phyloP scores from a whole-genome alignment of 2,113 vertebrate species.

The Sardina pilchardus region DNA sequence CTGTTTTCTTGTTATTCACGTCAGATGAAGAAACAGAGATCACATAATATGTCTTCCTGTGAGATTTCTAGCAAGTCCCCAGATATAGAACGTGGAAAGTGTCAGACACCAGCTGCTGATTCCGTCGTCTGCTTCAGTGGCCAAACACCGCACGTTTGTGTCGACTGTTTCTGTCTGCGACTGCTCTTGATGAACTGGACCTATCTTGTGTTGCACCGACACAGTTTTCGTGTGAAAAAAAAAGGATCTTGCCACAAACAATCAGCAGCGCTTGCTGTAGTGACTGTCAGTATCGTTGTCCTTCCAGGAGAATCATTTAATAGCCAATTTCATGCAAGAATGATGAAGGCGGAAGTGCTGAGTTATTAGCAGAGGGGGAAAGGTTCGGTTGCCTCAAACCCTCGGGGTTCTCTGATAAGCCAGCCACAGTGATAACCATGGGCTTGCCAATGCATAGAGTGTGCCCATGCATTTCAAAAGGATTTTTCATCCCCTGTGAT shows the following conservation, averaged over 20 bases:
- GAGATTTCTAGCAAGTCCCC: background rate
- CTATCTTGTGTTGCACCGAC: slow-evolving; percentile 33
- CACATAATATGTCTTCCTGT: background rate
- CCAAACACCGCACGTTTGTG: background rate
- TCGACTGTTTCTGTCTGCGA: background rate
- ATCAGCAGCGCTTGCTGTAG: slow-evolving; percentile 37
- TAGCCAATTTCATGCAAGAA: slow-evolving; percentile 74
- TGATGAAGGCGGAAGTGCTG: slow-evolving; percentile 61
- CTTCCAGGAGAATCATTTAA: slow-evolving; percentile 60
- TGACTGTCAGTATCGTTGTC: slow-evolving; percentile 51
- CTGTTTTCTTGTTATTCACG: too few species aligned
- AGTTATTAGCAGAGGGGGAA: slow-evolving; percentile 56
- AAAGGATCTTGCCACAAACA: slow-evolving; percentile 42
- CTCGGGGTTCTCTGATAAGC: slow-evolving; percentile 59
- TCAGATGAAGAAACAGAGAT: too few species aligned
- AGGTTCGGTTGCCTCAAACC: slow-evolving; percentile 59
- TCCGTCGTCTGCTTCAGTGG: background rate
- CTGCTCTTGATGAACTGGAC: slow-evolving; percentile 7
- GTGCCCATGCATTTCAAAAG: slow-evolving; percentile 2
- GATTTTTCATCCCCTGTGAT: slow-evolving; percentile 41
- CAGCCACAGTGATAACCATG: slow-evolving; percentile 16
- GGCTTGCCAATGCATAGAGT: slow-evolving; percentile 15
- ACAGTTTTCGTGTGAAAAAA: background rate
- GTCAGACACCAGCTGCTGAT: background rate
- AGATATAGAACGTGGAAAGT: background rate